These are phyloP conservation scores for Ornithoptera alexandrae DNA, from an alignment of 2,888 invertebrate species.

Conservation along the genomic window DNA sequence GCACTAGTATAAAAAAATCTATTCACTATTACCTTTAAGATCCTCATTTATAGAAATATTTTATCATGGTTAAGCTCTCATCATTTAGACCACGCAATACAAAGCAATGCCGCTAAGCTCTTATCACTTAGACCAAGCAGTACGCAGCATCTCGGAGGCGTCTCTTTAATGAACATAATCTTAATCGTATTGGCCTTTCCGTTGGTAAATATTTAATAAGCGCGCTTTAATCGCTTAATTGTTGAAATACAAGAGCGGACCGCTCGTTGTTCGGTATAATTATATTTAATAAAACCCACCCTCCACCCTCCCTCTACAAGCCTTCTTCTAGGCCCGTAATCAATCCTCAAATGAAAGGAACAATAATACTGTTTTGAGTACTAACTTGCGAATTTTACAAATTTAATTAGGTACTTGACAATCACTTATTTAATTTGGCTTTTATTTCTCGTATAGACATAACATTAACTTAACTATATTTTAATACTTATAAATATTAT, in stretches of 20 bases:
- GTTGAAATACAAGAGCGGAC: constrained; percentile 52
- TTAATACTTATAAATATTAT: too few relatives aligned
- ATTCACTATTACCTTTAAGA: too few relatives aligned
- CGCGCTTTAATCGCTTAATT: constrained; percentile 61
- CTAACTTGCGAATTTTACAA: not conserved
- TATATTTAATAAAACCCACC: constrained; percentile 13
- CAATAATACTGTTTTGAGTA: constrained; percentile 1
- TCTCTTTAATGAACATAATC: constrained; percentile 53
- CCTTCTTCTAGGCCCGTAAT: not conserved
- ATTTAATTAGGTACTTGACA: not conserved
- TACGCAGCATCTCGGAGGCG: constrained; percentile 32
- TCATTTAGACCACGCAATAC: not conserved
- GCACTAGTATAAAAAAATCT: too few relatives aligned
- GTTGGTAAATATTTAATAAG: constrained; percentile 68
- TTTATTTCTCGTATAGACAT: not conserved
- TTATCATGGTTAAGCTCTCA: too few relatives aligned
- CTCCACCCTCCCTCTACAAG: not conserved
- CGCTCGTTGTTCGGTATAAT: constrained; percentile 28
- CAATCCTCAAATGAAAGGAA: not conserved
- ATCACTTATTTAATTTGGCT: too few relatives aligned
- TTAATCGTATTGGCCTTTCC: constrained; percentile 59
- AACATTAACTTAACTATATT: too few relatives aligned
- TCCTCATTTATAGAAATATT: too few relatives aligned
- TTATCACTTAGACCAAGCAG: constrained; percentile 30
- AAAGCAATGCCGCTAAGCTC: constrained; percentile 21